Conservation (phyloP, 2,113 vertebrate genomes). For the Petaurus breviceps region DNA sequence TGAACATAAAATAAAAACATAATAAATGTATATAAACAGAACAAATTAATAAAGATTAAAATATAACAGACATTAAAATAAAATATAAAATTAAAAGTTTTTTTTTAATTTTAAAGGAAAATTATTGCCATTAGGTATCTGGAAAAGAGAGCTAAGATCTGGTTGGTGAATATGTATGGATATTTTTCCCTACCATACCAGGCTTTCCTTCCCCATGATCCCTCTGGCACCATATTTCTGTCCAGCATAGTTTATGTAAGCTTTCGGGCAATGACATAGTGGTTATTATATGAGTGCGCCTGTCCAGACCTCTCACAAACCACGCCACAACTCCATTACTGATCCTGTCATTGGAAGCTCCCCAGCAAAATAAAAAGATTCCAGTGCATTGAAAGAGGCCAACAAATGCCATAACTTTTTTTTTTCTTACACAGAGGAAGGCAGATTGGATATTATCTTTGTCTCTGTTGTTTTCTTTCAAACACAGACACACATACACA, state of each 20-base stretch:
- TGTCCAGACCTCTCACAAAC: constrained; percentile 54
- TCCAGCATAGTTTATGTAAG: background rate
- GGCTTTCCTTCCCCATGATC: rapidly evolving
- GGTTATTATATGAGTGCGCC: constrained; percentile 58
- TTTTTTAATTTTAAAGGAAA: background rate
- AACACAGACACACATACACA: background rate
- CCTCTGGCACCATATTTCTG: background rate
- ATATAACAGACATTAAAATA: background rate
- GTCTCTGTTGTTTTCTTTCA: constrained; percentile 18
- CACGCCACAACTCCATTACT: constrained; percentile 18
- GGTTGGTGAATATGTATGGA: background rate
- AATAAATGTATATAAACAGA: background rate
- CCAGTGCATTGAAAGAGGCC: constrained; percentile 35
- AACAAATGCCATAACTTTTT: background rate
- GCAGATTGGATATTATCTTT: background rate
- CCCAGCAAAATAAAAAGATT: constrained; percentile 18
- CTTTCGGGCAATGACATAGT: constrained; percentile 51
- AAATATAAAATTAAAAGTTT: background rate
- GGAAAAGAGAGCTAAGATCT: background rate
- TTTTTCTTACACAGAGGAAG: background rate
- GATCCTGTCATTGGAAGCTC: constrained; percentile 30
- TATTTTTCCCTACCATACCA: background rate
- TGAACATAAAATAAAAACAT: too few species aligned
- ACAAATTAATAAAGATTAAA: background rate
- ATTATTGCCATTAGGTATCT: background rate